A percentile compares a stretch with the other conserved stretches of the same genome.
Conservation (phyloP, 2,797 vertebrate genomes). For the Miichthys miiuy region DNA sequence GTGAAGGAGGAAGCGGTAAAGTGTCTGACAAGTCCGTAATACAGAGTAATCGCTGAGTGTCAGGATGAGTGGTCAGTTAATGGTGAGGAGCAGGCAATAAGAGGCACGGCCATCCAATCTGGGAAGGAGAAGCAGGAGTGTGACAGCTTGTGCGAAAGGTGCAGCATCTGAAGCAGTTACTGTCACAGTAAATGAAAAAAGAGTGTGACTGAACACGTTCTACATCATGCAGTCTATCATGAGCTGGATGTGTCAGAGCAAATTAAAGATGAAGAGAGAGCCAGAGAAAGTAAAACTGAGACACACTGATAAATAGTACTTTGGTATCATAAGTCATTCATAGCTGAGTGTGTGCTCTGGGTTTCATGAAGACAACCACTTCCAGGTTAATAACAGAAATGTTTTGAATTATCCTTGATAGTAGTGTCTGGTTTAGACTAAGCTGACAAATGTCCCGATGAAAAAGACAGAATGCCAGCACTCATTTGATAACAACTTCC, state of each 20-base stretch:
- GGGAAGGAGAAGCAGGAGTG: conserved; percentile 5
- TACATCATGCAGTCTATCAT: neutral
- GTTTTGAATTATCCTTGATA: neutral
- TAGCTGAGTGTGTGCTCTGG: neutral
- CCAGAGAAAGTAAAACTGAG: neutral
- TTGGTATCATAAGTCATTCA: neutral
- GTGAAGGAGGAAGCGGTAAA: conserved; percentile 14
- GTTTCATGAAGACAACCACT: neutral
- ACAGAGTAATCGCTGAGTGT: conserved; percentile 51
- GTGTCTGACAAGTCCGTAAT: conserved; percentile 30
- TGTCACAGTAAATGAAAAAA: conserved; percentile 21
- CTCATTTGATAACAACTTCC: too few relatives aligned
- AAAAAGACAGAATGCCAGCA: too few relatives aligned
- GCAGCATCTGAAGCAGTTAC: conserved; percentile 30
- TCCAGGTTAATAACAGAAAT: neutral
- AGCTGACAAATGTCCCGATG: too few relatives aligned
- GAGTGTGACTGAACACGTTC: conserved; percentile 12
- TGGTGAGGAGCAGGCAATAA: conserved; percentile 38
- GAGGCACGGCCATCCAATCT: conserved; percentile 37
- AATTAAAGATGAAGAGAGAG: conserved; percentile 19
- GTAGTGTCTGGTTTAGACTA: neutral
- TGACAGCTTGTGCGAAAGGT: conserved; percentile 41
- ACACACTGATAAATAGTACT: conserved; percentile 2
- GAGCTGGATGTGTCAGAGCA: neutral
- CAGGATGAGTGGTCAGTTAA: conserved; percentile 51